These are phyloP conservation scores for Amphiura filiformis DNA, from an alignment of 35 echinoderm and acorn worm species.

Conservation along the genomic window DNA sequence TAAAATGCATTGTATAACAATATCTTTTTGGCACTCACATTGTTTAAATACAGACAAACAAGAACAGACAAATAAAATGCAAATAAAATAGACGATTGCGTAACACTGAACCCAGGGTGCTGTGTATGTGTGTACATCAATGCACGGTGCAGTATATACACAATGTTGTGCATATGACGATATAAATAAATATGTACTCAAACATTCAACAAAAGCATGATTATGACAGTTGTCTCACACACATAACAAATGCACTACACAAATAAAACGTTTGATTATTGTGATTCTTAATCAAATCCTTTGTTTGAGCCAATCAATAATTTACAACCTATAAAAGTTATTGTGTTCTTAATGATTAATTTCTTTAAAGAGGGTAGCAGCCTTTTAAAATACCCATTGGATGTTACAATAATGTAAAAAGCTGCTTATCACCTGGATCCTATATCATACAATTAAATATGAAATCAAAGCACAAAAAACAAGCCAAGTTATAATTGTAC, in stretches of 20 bases:
- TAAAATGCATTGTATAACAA: not conserved
- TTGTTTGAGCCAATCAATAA: too few relatives aligned
- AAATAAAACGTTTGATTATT: not conserved
- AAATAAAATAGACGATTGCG: not conserved
- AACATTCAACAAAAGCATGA: not conserved
- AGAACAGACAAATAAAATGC: not conserved
- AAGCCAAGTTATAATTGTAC: too few relatives aligned
- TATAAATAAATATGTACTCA: not conserved
- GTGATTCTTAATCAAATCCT: not conserved
- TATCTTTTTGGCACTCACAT: not conserved
- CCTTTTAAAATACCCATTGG: too few relatives aligned
- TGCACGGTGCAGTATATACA: not conserved
- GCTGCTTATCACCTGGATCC: too few relatives aligned
- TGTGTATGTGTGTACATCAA: not conserved
- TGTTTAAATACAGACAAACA: not conserved
- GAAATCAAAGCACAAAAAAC: too few relatives aligned
- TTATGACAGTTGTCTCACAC: not conserved
- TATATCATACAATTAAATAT: too few relatives aligned
- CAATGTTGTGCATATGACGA: too few relatives aligned
- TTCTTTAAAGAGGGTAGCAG: too few relatives aligned
- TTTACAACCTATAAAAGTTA: too few relatives aligned
- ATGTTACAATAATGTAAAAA: too few relatives aligned
- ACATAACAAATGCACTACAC: not conserved
- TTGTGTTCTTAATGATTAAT: too few relatives aligned
- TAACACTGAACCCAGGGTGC: not conserved